Percentiles rank a stretch among this genome's conserved stretches.
phyloP scores from a whole-genome alignment of 2,888 invertebrate species.

The Lasius platythorax region DNA sequence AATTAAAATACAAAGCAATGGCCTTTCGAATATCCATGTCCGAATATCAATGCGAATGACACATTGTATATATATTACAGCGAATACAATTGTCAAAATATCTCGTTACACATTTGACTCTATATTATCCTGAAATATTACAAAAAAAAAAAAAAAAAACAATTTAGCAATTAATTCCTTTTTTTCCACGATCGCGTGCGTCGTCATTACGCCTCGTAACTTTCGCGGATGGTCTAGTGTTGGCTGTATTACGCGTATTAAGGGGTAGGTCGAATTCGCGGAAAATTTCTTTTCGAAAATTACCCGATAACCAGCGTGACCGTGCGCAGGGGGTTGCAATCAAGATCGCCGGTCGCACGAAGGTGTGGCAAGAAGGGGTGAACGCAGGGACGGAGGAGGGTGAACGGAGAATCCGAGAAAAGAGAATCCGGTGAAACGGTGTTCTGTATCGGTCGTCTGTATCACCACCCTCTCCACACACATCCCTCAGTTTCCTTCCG shows the following conservation, averaged over 20 bases:
- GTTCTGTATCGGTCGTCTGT: not conserved
- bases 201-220: constrained; percentile 14
- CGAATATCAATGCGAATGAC: constrained; percentile 8
- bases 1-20: not conserved
- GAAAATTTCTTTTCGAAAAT: constrained; percentile 50
- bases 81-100: not conserved
- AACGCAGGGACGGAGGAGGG: no score
- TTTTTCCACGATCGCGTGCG: not conserved
- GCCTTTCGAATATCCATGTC: not conserved
- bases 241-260: not conserved
- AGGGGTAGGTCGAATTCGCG: constrained; percentile 30
- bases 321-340: constrained; percentile 32
- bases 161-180: not conserved
- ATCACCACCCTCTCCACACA: constrained; percentile 40
- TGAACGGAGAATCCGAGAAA: not conserved
- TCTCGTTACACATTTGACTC: not conserved
- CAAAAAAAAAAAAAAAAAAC: not conserved
- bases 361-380: not conserved
- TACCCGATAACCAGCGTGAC: constrained; percentile 47
- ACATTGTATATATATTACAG: not conserved
- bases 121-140: not conserved
- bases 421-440: constrained; percentile 26
- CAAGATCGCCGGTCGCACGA: constrained; percentile 47
- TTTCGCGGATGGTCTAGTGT: not conserved
- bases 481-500: constrained; percentile 35